Conservation (phyloP, 2,113 vertebrate genomes). For the Odontesthes bonariensis region DNA sequence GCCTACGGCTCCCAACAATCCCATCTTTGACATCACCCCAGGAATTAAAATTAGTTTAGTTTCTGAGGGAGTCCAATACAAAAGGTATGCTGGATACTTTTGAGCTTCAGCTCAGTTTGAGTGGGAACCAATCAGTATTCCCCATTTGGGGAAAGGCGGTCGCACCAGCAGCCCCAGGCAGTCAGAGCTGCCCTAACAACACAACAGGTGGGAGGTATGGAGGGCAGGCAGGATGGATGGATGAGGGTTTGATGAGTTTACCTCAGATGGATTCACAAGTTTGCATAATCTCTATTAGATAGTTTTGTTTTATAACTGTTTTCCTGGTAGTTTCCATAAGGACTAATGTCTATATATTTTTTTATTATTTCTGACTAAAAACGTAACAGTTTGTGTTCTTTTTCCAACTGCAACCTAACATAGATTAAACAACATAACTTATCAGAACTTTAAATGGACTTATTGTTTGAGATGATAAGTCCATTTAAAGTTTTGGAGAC, state of each 20-base stretch:
- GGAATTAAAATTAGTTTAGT: slow-evolving; percentile 75
- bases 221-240: slow-evolving; percentile 29
- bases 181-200: slow-evolving; percentile 53
- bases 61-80: slow-evolving; percentile 73
- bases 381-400: no score
- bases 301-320: not conserved
- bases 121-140: slow-evolving; percentile 79
- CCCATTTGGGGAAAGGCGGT: slow-evolving; percentile 62
- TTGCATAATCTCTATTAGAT: slow-evolving; percentile 3
- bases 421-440: no score
- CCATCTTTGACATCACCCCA: slow-evolving; percentile 79
- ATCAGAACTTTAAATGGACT: no score
- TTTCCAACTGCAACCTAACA: no score
- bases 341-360: no score
- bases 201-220: slow-evolving; percentile 43
- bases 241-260: slow-evolving; percentile 28
- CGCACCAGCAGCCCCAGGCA: slow-evolving; percentile 64
- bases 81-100: slow-evolving; percentile 79
- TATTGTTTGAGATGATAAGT: no score
- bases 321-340: not conserved
- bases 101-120: slow-evolving; percentile 64
- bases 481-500: no score
- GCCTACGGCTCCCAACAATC: slow-evolving; percentile 73
- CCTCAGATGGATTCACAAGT: slow-evolving; percentile 22
- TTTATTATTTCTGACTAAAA: no score